phyloP scores from a whole-genome alignment of 2,113 vertebrate species.

The Lates calcarifer region DNA sequence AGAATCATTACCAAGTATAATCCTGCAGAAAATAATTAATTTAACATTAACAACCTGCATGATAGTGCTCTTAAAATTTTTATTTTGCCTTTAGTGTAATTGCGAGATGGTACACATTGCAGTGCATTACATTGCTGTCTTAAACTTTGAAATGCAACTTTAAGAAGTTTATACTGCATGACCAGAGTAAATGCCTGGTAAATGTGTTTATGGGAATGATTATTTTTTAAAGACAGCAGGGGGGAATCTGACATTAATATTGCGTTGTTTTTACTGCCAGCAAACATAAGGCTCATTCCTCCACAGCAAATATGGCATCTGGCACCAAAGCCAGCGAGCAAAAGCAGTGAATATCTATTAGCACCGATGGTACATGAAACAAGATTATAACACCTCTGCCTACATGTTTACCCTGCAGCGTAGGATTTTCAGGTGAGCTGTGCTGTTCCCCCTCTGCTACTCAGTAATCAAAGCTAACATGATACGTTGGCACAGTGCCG shows the following conservation, averaged over 20 bases:
- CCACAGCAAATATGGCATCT: constrained; percentile 53
- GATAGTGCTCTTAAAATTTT: constrained; percentile 18
- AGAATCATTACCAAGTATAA: constrained; percentile 30
- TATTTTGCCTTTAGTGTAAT: constrained; percentile 14
- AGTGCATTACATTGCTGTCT: background rate
- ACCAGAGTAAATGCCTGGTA: constrained; percentile 22
- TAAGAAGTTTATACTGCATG: constrained; percentile 29
- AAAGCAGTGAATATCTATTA: constrained; percentile 41
- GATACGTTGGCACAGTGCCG: constrained; percentile 1
- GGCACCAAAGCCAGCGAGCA: constrained; percentile 41
- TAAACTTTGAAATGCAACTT: constrained; percentile 55
- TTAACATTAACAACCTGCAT: constrained; percentile 32
- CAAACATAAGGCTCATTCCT: constrained; percentile 48
- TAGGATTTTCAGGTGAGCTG: constrained; percentile 33
- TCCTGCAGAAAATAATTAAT: constrained; percentile 32
- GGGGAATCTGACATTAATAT: constrained; percentile 28
- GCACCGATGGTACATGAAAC: constrained; percentile 17
- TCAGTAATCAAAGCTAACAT: constrained; percentile 32
- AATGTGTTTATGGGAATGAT: constrained; percentile 30
- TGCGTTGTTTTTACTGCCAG: constrained; percentile 32
- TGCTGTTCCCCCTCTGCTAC: background rate
- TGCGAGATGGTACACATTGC: background rate
- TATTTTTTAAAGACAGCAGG: constrained; percentile 17
- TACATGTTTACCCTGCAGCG: constrained; percentile 19
- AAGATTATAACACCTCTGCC: constrained; percentile 46